phyloP scores from a whole-genome alignment of 2,888 invertebrate species.

The Eupithecia insigniata region DNA sequence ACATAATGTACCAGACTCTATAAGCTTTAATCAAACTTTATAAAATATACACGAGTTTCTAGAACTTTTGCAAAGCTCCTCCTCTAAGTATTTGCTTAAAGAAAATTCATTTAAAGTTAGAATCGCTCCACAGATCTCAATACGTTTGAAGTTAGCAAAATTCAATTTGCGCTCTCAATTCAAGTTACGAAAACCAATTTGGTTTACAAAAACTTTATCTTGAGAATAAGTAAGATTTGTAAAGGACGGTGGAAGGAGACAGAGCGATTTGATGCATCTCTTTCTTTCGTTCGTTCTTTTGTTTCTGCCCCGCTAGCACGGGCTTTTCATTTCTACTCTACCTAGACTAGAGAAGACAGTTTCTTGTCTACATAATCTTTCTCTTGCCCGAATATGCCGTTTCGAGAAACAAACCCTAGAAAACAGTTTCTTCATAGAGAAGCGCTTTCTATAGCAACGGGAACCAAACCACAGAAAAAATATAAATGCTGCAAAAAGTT shows the following conservation, averaged over 20 bases:
- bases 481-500: no score
- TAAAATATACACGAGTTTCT: slow-evolving; percentile 30
- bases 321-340: no score
- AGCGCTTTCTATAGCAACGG: no score
- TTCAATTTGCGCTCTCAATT: slow-evolving; percentile 47
- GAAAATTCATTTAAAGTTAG: slow-evolving; percentile 45
- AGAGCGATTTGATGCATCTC: background rate
- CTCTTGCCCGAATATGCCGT: no score
- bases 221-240: slow-evolving; percentile 14
- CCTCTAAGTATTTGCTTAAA: slow-evolving; percentile 38
- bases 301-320: no score
- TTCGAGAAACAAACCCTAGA: no score
- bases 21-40: slow-evolving; percentile 23
- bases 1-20: slow-evolving; percentile 1
- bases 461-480: no score
- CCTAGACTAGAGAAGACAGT: no score
- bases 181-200: slow-evolving; percentile 43
- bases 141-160: slow-evolving; percentile 43
- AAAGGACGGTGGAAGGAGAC: slow-evolving; percentile 3
- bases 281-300: slow-evolving; percentile 5
- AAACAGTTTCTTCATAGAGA: no score
- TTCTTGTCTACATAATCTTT: no score
- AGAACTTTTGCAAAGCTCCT: slow-evolving; percentile 25
- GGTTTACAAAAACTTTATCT: slow-evolving; percentile 38
- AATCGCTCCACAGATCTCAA: slow-evolving; percentile 38